These are phyloP conservation scores for Polypterus senegalus DNA, from an alignment of 2,113 vertebrate genomes.

Conservation along the genomic window DNA sequence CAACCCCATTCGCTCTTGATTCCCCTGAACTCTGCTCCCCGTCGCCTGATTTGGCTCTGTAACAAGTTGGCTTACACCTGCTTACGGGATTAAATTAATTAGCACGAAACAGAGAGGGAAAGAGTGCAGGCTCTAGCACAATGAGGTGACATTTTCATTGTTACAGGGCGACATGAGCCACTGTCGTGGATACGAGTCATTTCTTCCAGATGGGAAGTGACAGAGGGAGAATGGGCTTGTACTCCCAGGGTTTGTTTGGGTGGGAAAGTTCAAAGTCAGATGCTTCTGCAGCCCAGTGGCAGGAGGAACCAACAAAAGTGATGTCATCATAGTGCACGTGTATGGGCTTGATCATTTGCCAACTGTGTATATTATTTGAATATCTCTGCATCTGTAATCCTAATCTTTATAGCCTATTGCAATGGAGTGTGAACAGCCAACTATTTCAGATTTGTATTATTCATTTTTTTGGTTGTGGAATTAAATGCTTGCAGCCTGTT, in stretches of 20 bases:
- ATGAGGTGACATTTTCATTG: constrained; percentile 32
- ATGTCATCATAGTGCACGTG: neutral
- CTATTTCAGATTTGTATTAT: no score
- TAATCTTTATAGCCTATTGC: no score
- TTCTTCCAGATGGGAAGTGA: constrained; percentile 14
- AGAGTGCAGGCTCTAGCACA: constrained; percentile 45
- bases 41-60: constrained; percentile 46
- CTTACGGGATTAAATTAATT: constrained; percentile 75
- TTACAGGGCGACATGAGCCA: constrained; percentile 19
- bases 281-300: neutral
- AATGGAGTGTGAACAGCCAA: no score
- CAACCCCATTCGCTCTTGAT: neutral
- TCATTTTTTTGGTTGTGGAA: no score
- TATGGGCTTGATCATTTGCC: no score
- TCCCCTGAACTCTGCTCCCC: constrained; percentile 30
- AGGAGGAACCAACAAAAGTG: neutral
- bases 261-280: constrained; percentile 6
- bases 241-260: constrained; percentile 19
- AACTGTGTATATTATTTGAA: no score
- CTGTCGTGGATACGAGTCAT: constrained; percentile 24
- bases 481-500: no score
- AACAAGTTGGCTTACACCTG: constrained; percentile 66
- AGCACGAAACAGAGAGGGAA: constrained; percentile 49
- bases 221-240: constrained; percentile 7
- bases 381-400: no score